phyloP scores from a whole-genome alignment of 2,888 invertebrate species.

The Noctua pronuba region DNA sequence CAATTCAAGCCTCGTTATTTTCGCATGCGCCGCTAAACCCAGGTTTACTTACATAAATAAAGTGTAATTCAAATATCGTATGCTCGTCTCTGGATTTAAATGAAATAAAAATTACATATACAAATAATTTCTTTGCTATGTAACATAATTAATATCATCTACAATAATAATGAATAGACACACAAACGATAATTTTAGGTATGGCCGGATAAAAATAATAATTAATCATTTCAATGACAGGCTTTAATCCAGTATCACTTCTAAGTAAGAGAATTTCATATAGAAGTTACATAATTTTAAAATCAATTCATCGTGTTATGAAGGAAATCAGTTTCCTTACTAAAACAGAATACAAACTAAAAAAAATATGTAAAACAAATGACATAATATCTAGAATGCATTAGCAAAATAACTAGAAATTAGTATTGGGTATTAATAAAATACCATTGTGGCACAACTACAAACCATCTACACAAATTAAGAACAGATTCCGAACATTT shows the following conservation, averaged over 20 bases:
- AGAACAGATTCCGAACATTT: conserved; percentile 76
- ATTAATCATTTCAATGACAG: conserved; percentile 79
- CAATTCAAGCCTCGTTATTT: conserved; percentile 10
- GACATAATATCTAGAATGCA: conserved; percentile 75
- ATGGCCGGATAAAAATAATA: conserved; percentile 67
- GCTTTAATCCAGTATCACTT: conserved; percentile 88
- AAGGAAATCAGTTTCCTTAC: conserved; percentile 72
- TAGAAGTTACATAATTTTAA: conserved; percentile 82
- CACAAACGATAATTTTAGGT: conserved; percentile 49
- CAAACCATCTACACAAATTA: conserved; percentile 76
- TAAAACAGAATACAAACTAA: conserved; percentile 79
- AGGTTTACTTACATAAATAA: conserved; percentile 13
- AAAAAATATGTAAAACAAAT: conserved; percentile 78
- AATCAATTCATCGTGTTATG: conserved; percentile 78
- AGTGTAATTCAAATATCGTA: conserved; percentile 57
- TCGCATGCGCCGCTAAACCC: not conserved
- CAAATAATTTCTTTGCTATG: conserved; percentile 19
- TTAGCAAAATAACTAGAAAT: conserved; percentile 81
- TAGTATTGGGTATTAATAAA: conserved; percentile 73
- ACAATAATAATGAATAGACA: conserved; percentile 27
- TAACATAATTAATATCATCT: conserved; percentile 32
- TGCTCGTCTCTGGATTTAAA: conserved; percentile 50
- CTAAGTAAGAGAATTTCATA: conserved; percentile 82
- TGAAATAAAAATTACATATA: conserved; percentile 35
- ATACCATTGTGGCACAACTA: conserved; percentile 77